phyloP scores from a whole-genome alignment of 2,888 invertebrate species.

The Cheilosia urbana region DNA sequence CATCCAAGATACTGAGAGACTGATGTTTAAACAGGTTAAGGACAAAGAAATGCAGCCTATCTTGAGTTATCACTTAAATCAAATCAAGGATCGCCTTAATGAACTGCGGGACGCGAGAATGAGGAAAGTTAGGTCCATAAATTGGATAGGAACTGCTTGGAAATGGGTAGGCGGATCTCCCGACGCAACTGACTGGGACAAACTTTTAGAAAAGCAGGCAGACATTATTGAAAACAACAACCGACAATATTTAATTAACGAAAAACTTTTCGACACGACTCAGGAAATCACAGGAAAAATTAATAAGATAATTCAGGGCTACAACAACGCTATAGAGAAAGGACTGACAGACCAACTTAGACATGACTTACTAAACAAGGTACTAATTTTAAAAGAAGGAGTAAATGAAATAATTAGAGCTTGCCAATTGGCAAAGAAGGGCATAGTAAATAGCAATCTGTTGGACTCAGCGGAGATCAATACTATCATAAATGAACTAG shows the following conservation, averaged over 20 bases:
- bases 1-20: no score
- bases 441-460: not conserved
- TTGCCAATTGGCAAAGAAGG: conserved; percentile 10
- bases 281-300: no score
- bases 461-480: no score
- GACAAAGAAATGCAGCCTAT: no score
- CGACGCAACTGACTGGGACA: not conserved
- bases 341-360: not conserved
- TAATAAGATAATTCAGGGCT: no score
- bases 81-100: no score
- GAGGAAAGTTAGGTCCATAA: not conserved
- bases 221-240: not conserved
- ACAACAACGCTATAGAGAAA: not conserved
- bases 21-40: no score
- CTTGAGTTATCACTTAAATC: no score
- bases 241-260: conserved; percentile 3
- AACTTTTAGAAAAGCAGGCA: not conserved
- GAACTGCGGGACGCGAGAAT: not conserved
- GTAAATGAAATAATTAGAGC: conserved; percentile 1
- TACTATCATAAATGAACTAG: not conserved
- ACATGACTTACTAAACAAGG: not conserved
- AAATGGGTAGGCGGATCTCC: not conserved
- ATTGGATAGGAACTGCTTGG: conserved; percentile 14
- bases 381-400: conserved; percentile 3
- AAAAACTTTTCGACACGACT: not conserved